Conservation (phyloP, 2,113 vertebrate genomes). For the Nothoprocta perdicaria region DNA sequence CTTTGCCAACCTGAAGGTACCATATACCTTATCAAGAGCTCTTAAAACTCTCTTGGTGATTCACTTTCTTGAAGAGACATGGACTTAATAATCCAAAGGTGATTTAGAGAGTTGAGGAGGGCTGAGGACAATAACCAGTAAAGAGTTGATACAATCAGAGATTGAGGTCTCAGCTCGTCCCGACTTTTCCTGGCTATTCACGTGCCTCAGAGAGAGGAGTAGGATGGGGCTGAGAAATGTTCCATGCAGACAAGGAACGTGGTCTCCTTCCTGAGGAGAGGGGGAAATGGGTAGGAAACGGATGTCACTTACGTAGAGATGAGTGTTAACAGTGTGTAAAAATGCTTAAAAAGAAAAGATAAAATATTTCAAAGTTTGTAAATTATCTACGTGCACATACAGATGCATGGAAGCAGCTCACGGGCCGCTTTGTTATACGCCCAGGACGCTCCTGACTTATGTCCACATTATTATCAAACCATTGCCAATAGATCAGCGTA, state of each 20-base stretch:
- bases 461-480: constrained; percentile 50
- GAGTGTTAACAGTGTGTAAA: constrained; percentile 6
- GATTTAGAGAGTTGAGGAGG: not conserved
- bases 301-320: constrained; percentile 15
- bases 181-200: not conserved
- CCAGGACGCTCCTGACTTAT: constrained; percentile 41
- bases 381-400: not conserved
- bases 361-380: constrained; percentile 30
- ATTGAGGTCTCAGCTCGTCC: not conserved
- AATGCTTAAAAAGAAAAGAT: constrained; percentile 3
- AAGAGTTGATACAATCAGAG: not conserved
- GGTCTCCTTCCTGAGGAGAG: not conserved
- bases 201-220: not conserved
- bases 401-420: not conserved
- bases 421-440: not conserved
- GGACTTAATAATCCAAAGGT: constrained; percentile 19
- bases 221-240: not conserved
- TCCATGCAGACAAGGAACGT: not conserved
- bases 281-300: constrained; percentile 14
- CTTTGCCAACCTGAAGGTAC: not conserved
- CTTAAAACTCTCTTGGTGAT: not conserved
- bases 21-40: not conserved
- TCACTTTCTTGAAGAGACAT: not conserved
- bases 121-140: not conserved
- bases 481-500: constrained; percentile 68